These are phyloP conservation scores for Parus major DNA, from an alignment of 2,113 vertebrate species.

Conservation along the genomic window DNA sequence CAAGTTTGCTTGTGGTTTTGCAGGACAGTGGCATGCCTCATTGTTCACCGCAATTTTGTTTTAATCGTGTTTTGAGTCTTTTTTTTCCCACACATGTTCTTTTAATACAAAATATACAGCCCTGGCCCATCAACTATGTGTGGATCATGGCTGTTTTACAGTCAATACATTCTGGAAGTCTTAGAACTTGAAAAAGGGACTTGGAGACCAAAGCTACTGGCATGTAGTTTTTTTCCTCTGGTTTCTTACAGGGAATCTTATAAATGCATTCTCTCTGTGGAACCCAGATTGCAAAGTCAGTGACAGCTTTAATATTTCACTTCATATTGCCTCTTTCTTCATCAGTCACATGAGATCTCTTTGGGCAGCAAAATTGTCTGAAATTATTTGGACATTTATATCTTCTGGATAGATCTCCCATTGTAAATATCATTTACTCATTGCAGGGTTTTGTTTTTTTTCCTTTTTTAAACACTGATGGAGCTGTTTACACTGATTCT, in stretches of 20 bases:
- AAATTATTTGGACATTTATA: background rate
- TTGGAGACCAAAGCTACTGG: background rate
- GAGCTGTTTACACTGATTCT: background rate
- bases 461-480: background rate
- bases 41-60: background rate
- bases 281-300: background rate
- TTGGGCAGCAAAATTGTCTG: background rate
- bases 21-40: background rate
- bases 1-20: background rate
- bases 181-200: background rate
- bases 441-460: background rate
- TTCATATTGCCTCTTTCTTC: background rate
- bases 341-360: background rate
- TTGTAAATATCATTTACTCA: background rate
- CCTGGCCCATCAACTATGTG: background rate
- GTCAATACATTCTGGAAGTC: background rate
- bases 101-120: background rate
- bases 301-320: background rate
- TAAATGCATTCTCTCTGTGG: background rate
- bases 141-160: background rate
- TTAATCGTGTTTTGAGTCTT: background rate
- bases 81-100: background rate
- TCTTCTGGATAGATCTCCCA: background rate
- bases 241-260: background rate
- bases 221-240: background rate